Evolutionary conservation across 2,797 vertebrate species (phyloP), one percentile per base, ranked within the genome.

Genomic region (Mormyrus hasselquistii): DNA sequence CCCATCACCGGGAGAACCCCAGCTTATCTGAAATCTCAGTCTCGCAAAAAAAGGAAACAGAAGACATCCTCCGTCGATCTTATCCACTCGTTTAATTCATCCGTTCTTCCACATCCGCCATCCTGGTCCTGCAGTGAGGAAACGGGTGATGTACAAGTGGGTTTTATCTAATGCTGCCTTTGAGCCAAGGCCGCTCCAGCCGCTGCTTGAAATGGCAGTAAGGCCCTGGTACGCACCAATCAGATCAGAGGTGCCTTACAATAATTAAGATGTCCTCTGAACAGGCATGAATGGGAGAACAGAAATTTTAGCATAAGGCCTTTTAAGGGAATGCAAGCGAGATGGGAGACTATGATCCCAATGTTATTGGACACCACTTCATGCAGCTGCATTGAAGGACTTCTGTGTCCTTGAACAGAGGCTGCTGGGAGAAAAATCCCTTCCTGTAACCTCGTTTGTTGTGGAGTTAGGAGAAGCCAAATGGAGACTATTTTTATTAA

Each of bases 41-140:
- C 88, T 89, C 34, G 29, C 82, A 86, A 55, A 73, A 55, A 89
- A 82, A 89, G 88, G 88, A 89, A 89, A 25, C 59, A 22, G 73
- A 44, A 29, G 47, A 49, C 83, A 86, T 89, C 88, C 38, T 53
- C 47, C 88, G 8, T 53, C 5, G 47, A 62, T 65, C 83, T 89
- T 89, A 89, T 89, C 88, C 4, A 0, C 22, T n/a, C 44, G 4
- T 52, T n/a, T 69, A 53, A 59, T 86, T 86, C 88, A 86, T 86
- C 85, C 85, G 29, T 55, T 86, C 29, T 57, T 86, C 29, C 55
- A 85, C 88, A 73, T 55, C 88, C 83, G 83, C 88, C 82, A 86
- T 50, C 83, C 53, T 34, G 34, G 19, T 19, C 29, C 88, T 14
- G 47, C 82, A 41, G 47, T 9, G 44, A 69, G 88, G 88, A 65